Conservation (phyloP, 2,888 invertebrate genomes). For the Monoplex corrugatus region DNA sequence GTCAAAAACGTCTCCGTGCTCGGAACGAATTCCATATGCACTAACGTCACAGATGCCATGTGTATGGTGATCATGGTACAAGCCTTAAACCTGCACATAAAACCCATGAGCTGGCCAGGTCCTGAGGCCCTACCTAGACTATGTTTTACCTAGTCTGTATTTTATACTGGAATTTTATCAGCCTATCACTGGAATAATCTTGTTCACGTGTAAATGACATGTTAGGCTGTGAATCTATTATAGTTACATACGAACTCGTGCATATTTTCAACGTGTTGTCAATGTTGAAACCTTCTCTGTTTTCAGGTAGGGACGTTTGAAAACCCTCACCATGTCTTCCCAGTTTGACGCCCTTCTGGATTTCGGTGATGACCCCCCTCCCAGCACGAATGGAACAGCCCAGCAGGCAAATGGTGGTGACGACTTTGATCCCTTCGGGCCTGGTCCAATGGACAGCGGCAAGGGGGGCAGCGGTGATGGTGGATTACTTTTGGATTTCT, state of each 20-base stretch:
- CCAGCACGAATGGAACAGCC: constrained; percentile 59
- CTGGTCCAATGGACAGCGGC: constrained; percentile 61
- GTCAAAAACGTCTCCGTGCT: too few relatives aligned
- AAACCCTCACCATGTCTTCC: constrained; percentile 53
- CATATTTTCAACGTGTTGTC: background rate
- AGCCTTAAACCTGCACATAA: too few relatives aligned
- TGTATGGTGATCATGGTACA: too few relatives aligned
- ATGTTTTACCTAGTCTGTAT: too few relatives aligned
- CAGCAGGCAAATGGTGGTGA: constrained; percentile 57
- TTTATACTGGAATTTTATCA: too few relatives aligned
- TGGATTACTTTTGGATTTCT: constrained; percentile 65
- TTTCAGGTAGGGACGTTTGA: constrained; percentile 19
- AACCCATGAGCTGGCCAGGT: too few relatives aligned
- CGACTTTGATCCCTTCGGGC: constrained; percentile 71
- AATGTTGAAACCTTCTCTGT: background rate
- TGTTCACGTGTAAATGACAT: too few relatives aligned
- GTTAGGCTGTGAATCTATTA: too few relatives aligned
- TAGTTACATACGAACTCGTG: background rate
- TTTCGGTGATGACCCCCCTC: constrained; percentile 63
- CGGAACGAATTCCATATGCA: too few relatives aligned
- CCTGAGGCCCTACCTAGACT: too few relatives aligned
- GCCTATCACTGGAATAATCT: too few relatives aligned
- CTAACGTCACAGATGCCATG: too few relatives aligned
- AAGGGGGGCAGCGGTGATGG: constrained; percentile 57
- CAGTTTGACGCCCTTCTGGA: constrained; percentile 70